phyloP scores from a whole-genome alignment of 2,888 invertebrate genomes.

The Drosophila phalerata region DNA sequence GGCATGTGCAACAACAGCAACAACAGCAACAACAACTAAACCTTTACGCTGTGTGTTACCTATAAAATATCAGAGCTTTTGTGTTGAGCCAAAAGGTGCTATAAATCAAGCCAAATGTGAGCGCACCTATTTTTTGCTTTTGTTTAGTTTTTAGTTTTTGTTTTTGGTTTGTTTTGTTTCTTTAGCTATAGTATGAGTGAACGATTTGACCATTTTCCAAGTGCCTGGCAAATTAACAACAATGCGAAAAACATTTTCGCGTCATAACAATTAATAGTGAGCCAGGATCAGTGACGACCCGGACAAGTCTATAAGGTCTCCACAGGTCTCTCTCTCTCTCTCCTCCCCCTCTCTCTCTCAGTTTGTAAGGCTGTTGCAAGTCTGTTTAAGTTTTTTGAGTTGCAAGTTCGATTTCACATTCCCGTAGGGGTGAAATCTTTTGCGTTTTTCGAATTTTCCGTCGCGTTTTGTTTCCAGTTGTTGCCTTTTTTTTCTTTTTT shows the following conservation, averaged over 20 bases:
- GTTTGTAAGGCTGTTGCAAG: neutral
- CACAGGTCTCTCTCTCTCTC: too few species aligned
- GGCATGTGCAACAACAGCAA: slow-evolving; percentile 72
- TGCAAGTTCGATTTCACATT: slow-evolving; percentile 80
- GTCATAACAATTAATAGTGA: slow-evolving; percentile 74
- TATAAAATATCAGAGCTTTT: slow-evolving; percentile 74
- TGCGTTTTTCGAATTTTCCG: slow-evolving; percentile 42
- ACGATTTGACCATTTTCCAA: slow-evolving; percentile 49
- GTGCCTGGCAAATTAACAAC: slow-evolving; percentile 70
- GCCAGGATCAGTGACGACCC: slow-evolving; percentile 46
- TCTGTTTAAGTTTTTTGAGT: slow-evolving; percentile 36
- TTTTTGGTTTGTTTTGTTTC: slow-evolving; percentile 31
- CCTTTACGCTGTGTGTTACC: slow-evolving; percentile 60
- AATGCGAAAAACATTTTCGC: slow-evolving; percentile 73
- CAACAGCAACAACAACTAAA: slow-evolving; percentile 24
- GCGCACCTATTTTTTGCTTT: slow-evolving; percentile 64
- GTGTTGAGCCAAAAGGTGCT: slow-evolving; percentile 78
- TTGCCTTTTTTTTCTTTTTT: slow-evolving; percentile 22
- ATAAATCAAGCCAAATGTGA: slow-evolving; percentile 75
- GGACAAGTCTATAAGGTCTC: slow-evolving; percentile 38
- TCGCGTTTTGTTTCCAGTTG: slow-evolving; percentile 56
- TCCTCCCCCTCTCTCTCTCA: neutral
- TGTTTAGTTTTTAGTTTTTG: slow-evolving; percentile 13
- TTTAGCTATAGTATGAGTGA: slow-evolving; percentile 31
- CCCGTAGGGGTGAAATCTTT: slow-evolving; percentile 82